A percentile compares a stretch with the other conserved stretches of the same genome.
phyloP scores from a whole-genome alignment of 2,113 vertebrate genomes.

The Condylura cristata region DNA sequence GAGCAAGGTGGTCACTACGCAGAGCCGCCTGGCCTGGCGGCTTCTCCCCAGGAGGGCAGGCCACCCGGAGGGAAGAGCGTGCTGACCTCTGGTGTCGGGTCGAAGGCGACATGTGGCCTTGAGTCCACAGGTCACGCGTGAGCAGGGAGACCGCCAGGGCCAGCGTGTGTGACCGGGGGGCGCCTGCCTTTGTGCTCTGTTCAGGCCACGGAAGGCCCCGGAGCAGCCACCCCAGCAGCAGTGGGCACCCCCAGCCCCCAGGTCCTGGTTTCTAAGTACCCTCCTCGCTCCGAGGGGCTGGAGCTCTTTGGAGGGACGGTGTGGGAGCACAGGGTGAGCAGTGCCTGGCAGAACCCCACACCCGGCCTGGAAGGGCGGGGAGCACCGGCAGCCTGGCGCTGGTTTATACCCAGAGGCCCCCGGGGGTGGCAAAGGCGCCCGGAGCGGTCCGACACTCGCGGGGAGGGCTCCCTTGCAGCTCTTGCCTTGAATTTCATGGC shows the following conservation, averaged over 20 bases:
- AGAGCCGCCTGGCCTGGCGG: no score
- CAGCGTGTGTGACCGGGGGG: no score
- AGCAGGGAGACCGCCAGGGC: no score
- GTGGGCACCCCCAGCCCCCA: not conserved
- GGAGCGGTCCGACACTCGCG: not conserved
- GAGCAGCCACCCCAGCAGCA: not conserved
- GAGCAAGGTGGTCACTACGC: no score
- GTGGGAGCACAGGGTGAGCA: not conserved
- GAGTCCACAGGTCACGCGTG: not conserved
- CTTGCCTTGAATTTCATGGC: not conserved
- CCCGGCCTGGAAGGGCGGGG: not conserved
- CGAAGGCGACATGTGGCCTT: not conserved
- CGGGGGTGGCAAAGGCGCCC: no score
- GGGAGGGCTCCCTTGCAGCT: not conserved
- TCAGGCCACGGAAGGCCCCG: not conserved
- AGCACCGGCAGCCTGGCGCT: not conserved
- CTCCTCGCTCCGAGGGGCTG: not conserved
- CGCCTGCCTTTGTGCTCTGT: no score
- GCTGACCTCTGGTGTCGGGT: not conserved
- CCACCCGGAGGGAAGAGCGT: not conserved
- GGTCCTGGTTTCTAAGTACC: not conserved
- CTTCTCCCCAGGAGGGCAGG: not conserved
- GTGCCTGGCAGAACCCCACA: not conserved
- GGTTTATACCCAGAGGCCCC: not conserved
- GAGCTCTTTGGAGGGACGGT: not conserved